A percentile compares a stretch with the other conserved stretches of the same genome.
These are phyloP conservation scores for Megaceryle torquata DNA, from an alignment of 2,113 vertebrate species.

Conservation along the genomic window DNA sequence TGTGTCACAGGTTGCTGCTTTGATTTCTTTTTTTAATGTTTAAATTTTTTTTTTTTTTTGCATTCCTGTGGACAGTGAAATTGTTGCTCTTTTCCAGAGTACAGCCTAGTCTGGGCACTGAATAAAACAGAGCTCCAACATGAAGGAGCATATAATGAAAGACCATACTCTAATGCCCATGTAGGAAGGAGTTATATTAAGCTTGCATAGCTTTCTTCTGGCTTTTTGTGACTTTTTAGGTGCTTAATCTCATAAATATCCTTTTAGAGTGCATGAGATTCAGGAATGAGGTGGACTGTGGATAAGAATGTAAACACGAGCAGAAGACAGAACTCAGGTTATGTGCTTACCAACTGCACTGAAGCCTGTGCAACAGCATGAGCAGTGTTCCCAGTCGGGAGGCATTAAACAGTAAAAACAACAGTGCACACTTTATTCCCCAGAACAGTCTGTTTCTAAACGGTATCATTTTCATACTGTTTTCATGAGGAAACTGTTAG, in stretches of 20 bases:
- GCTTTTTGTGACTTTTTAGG: constrained; percentile 3
- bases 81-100: neutral
- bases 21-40: neutral
- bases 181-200: neutral
- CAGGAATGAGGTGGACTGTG: neutral
- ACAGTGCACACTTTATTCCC: neutral
- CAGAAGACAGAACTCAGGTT: neutral
- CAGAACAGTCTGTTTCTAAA: constrained; percentile 26
- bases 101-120: neutral
- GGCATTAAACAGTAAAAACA: constrained; percentile 34
- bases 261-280: neutral
- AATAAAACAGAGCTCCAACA: neutral
- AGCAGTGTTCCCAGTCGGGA: constrained; percentile 3
- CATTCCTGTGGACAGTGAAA: neutral
- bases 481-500: constrained; percentile 22
- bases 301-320: neutral
- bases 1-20: neutral
- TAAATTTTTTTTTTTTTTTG: neutral
- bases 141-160: neutral
- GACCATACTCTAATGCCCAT: neutral
- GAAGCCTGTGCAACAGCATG: neutral
- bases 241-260: neutral
- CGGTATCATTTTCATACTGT: neutral
- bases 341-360: neutral
- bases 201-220: neutral